phyloP scores from a whole-genome alignment of 2,797 vertebrate species.

The Xiphophorus birchmanni region DNA sequence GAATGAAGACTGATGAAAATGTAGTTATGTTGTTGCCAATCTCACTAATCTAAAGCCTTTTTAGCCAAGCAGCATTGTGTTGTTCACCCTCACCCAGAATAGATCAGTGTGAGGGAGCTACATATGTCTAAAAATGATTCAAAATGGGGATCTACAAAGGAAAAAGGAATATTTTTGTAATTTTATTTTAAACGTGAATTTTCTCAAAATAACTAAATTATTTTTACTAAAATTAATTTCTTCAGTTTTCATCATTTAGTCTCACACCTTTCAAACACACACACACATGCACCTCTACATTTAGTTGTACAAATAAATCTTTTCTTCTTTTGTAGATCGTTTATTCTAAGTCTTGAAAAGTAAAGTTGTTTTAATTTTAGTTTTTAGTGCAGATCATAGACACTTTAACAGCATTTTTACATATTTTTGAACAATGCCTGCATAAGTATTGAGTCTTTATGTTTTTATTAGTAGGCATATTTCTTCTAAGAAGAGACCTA shows the following conservation, averaged over 20 bases:
- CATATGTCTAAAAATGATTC: not conserved
- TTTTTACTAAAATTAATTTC: not conserved
- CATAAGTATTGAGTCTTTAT: not conserved
- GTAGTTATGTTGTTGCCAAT: slow-evolving; percentile 35
- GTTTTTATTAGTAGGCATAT: not conserved
- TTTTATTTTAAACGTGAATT: not conserved
- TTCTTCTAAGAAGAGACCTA: not conserved
- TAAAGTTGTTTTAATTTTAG: not conserved
- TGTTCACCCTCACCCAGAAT: not conserved
- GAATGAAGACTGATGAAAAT: slow-evolving; percentile 35
- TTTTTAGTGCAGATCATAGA: not conserved
- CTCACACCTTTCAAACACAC: not conserved
- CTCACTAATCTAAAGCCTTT: slow-evolving; percentile 24
- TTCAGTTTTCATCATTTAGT: not conserved
- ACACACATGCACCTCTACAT: too few relatives aligned
- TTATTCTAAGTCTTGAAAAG: not conserved
- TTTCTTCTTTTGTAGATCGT: not conserved
- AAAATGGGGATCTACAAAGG: not conserved
- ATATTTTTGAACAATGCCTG: not conserved
- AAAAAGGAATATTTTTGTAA: not conserved
- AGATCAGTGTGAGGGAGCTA: not conserved
- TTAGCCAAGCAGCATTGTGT: not conserved
- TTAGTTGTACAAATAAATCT: not conserved
- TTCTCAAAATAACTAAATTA: not conserved
- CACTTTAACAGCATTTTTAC: not conserved